Percentiles rank a stretch among this genome's conserved stretches.
phyloP scores from a whole-genome alignment of 1,140 invertebrate genomes.

The Scaptomyza hsui region DNA sequence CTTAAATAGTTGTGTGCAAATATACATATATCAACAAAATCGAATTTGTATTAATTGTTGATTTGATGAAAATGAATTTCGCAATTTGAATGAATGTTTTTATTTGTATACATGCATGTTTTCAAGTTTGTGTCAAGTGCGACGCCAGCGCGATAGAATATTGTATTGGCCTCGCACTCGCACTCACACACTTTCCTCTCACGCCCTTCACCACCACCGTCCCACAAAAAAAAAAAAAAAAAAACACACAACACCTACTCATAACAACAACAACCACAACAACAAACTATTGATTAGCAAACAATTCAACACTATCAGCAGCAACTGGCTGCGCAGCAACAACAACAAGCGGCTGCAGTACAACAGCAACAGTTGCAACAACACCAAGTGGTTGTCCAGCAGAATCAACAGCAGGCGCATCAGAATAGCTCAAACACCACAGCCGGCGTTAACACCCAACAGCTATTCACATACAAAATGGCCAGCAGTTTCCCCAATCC shows the following conservation, averaged over 20 bases:
- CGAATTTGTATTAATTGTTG: too few relatives aligned
- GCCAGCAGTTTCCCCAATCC: constrained; percentile 91
- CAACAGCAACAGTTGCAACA: constrained; percentile 86
- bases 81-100: background rate
- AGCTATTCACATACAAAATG: constrained; percentile 93
- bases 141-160: constrained; percentile 1
- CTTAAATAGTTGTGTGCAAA: constrained; percentile 10
- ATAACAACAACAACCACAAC: constrained; percentile 85
- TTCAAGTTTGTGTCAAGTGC: background rate
- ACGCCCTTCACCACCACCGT: background rate
- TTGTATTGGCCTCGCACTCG: constrained; percentile 8
- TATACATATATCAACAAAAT: too few relatives aligned
- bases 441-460: constrained; percentile 87
- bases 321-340: constrained; percentile 84
- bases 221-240: background rate
- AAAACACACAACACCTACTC: constrained; percentile 60
- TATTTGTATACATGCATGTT: background rate
- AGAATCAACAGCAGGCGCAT: constrained; percentile 85
- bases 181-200: constrained; percentile 1
- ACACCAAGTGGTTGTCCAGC: constrained; percentile 85
- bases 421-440: constrained; percentile 86
- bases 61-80: too few relatives aligned
- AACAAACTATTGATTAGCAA: constrained; percentile 85
- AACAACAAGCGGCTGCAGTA: constrained; percentile 83
- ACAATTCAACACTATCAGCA: constrained; percentile 85